phyloP scores from a whole-genome alignment of 2,113 vertebrate genomes.

The Protomyctophum bolini region DNA sequence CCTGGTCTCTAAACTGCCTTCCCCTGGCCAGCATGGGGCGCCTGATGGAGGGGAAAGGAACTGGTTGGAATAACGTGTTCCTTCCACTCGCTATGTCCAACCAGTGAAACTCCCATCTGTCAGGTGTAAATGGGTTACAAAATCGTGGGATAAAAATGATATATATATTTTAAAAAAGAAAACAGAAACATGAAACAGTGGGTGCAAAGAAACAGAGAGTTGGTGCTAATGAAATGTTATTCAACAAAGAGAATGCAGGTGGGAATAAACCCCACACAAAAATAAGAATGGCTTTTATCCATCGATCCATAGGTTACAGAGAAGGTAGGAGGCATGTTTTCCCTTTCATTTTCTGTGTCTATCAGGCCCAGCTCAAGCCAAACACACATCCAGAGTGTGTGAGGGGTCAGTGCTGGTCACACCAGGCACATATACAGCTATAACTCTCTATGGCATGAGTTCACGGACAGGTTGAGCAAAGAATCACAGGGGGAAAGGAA shows the following conservation, averaged over 20 bases:
- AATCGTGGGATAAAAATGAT: too few relatives aligned
- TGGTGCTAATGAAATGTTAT: conserved; percentile 47
- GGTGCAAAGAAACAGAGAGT: conserved; percentile 25
- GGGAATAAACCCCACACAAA: conserved; percentile 29
- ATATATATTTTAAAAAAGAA: background rate
- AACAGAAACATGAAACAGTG: conserved; percentile 14
- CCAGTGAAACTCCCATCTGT: too few relatives aligned
- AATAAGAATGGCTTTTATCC: conserved; percentile 33
- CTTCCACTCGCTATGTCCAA: too few relatives aligned
- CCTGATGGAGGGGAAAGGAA: too few relatives aligned
- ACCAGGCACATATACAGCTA: conserved; percentile 28
- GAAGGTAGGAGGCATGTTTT: conserved; percentile 18
- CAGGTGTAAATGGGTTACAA: too few relatives aligned
- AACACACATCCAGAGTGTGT: conserved; percentile 11
- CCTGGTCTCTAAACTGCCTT: too few relatives aligned
- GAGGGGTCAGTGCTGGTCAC: conserved; percentile 31
- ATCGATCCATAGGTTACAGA: too few relatives aligned
- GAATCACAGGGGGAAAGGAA: conserved; percentile 2
- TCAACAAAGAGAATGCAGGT: conserved; percentile 35
- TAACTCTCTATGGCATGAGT: conserved; percentile 11
- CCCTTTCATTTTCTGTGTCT: conserved; percentile 24
- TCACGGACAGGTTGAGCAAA: conserved; percentile 10
- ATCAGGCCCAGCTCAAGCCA: conserved; percentile 32
- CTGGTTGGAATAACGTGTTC: too few relatives aligned
- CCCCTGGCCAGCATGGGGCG: too few relatives aligned